Base-by-base conservation (phyloP, 1,140 invertebrate species). In the Leptinotarsa undecemlineata region DNA sequence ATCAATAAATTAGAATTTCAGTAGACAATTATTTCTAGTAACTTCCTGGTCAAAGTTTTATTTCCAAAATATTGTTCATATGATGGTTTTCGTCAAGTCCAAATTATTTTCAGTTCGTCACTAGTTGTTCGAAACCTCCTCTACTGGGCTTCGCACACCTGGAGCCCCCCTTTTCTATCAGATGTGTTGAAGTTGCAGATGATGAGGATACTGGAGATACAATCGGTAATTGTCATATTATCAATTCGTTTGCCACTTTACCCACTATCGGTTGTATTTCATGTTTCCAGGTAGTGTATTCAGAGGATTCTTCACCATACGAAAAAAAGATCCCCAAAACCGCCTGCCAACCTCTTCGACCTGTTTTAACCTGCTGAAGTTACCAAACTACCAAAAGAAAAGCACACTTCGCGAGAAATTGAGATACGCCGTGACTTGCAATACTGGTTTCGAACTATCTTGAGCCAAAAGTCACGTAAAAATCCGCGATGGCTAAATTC, bases 301-400 rank as follows among this genome's bases (percentile, higher is more conserved):
- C 70, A 90, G 98, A 75, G 98, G 98, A 66, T 99, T 99, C 86
- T 98, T 99, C 81, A 98, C 98, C 33, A 98, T 99, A 80, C 88
- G 95, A 48, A 98, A 97, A 83, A 95, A 95, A 83, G 97, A 99
- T 87, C 96, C 98, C 0, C 92, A 97, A 67, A 96, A 97, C 84
- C 90, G 98, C 47, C 89, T 99, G 48, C 98, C 98, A 26, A 99
- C 98, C 0, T 98, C 97, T 0, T 99, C 98, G 0, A 99, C 98
- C 0, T 99, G 98, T 85, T 99, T 99, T 86, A 99, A 99, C 88
- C 89, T 99, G 33, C 89, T 99, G 15, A 99, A 99, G 85, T 87
- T 99, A 80, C 98, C 98, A 70, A 99, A 99, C 86, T 99, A 99
- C 85, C 96, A 98, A 83, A 98, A 97, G 85, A 96, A 98, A 83